Conservation (phyloP, 1,140 invertebrate species). For the Cherax quadricarinatus region DNA sequence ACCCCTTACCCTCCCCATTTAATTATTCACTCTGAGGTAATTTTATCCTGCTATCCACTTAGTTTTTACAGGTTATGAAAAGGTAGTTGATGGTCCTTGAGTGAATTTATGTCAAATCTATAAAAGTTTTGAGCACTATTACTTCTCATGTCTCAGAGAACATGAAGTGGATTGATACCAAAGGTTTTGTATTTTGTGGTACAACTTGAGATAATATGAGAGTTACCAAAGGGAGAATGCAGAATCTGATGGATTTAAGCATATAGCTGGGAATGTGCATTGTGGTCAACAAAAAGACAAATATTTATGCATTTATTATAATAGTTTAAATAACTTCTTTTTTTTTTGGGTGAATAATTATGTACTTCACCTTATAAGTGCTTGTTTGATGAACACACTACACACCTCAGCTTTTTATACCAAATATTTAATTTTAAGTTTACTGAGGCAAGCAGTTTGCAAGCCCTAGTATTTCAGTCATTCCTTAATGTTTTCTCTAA, state of each 20-base stretch:
- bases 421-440: constrained; percentile 65
- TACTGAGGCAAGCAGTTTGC: neutral
- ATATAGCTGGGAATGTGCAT: constrained; percentile 24
- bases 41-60: neutral
- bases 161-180: constrained; percentile 40
- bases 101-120: neutral
- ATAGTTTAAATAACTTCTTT: neutral
- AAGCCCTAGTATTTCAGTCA: constrained; percentile 33
- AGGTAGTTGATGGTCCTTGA: neutral
- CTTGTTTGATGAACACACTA: constrained; percentile 46
- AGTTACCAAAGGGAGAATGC: constrained; percentile 28
- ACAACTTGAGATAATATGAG: constrained; percentile 4
- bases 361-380: constrained; percentile 35
- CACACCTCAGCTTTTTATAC: constrained; percentile 59
- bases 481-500: constrained; percentile 42
- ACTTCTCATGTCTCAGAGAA: neutral
- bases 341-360: constrained; percentile 2
- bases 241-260: constrained; percentile 6
- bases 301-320: constrained; percentile 20
- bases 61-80: neutral
- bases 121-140: neutral
- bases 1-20: neutral
- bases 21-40: constrained; percentile 1
- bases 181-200: constrained; percentile 42
- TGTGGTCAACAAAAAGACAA: constrained; percentile 18